Evolutionary conservation across 1,140 invertebrate species (phyloP).

Genomic region (Melanaphis sacchari): DNA sequence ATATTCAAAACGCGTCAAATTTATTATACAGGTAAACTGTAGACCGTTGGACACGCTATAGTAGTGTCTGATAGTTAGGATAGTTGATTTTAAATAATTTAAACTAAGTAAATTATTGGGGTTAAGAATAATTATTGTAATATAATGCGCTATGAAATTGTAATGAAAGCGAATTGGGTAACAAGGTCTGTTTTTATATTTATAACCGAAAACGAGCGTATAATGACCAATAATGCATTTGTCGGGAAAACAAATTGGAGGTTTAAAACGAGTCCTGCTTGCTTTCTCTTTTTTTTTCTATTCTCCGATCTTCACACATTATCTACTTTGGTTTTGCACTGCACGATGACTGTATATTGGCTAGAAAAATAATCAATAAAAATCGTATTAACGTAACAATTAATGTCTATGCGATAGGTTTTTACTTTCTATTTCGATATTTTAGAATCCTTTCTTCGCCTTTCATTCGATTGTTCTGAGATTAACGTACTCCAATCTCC

Average conservation of each 20-base stretch:
- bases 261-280: background rate
- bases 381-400: background rate
- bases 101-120: background rate
- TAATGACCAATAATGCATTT: background rate
- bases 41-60: background rate
- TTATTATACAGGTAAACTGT: background rate
- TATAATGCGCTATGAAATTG: too few species aligned
- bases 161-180: background rate
- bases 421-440: background rate
- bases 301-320: background rate
- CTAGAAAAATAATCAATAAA: conserved; percentile 6
- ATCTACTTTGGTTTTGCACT: background rate
- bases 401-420: background rate
- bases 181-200: background rate
- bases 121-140: background rate
- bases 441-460: background rate
- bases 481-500: background rate
- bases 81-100: background rate
- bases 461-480: background rate
- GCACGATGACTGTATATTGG: background rate
- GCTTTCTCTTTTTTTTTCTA: background rate
- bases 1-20: background rate
- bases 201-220: background rate
- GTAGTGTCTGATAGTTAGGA: background rate
- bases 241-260: background rate